Base-by-base conservation (phyloP, 53 echinoderm and acorn worm species). In the Actinopyga echinites region DNA sequence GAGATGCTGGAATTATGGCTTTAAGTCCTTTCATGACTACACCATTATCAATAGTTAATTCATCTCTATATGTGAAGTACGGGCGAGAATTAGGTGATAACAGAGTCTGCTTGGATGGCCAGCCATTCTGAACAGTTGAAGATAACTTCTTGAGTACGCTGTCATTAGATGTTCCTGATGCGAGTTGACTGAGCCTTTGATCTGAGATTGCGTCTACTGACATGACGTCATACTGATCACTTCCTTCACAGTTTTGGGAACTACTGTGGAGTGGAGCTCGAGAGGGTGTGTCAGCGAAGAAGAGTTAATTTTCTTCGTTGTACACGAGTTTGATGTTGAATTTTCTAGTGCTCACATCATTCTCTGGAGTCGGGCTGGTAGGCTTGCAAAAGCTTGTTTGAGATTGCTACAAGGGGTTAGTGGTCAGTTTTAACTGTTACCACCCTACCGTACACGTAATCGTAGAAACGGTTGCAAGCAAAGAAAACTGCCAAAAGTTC, bases 31-130 rank as follows among this genome's bases (percentile, higher is more conserved):
- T 89, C 69, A 78, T 57, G 44, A 85, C 78, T 19, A 89, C 64
- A 4, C 77, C 74, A 52, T 83, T 29, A 15, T 83, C 64, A 9
- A 85, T 34, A 28, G 68, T 55, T 12, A 90, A 57, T 86, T 90
- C 90, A 67, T 90, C 90, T 37, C 90, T 40, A 40, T 80, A 80
- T n/a, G n/a, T n/a, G n/a, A n/a, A n/a, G n/a, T n/a, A n/a, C n/a
- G n/a, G n/a, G 22, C 65, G 10, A 54, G 64, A 84, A 40, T 82
- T 82, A 15, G 17, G 13, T 12, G 45, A 11, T 35, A n/a, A n/a
- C n/a, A n/a, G n/a, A n/a, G n/a, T n/a, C n/a, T n/a, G n/a, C n/a
- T n/a, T n/a, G n/a, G 65, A 29, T 65, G 85, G 85, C 89, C 89
- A 89, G 52, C 89, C 84, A 21, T 57, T 40, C 20, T 69, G 69